phyloP scores from a whole-genome alignment of 2,797 vertebrate genomes.

The Hemitrygon akajei region DNA sequence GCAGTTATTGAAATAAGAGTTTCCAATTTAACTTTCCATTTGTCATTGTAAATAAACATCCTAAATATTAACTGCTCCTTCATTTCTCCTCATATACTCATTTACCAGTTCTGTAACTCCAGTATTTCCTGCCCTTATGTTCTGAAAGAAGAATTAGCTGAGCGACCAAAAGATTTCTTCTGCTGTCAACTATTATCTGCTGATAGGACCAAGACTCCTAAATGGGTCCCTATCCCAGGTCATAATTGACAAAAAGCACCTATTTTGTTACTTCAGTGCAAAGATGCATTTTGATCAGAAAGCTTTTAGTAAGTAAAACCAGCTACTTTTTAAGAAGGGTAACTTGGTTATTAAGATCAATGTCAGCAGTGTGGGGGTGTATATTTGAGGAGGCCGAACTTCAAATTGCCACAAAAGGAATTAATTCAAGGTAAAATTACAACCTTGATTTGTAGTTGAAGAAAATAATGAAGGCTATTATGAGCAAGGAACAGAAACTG shows the following conservation, averaged over 20 bases:
- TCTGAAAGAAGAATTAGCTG: not conserved
- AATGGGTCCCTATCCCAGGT: not conserved
- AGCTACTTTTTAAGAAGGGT: not conserved
- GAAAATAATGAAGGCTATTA: conserved; percentile 24
- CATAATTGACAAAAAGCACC: not conserved
- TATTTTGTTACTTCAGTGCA: not conserved
- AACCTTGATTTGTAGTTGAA: conserved; percentile 19
- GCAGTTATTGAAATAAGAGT: not conserved
- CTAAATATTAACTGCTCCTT: not conserved
- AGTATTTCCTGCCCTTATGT: not conserved
- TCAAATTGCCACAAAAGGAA: not conserved
- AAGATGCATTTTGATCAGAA: not conserved
- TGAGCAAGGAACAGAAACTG: not conserved
- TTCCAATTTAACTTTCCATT: not conserved
- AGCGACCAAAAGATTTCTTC: not conserved
- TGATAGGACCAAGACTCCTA: not conserved
- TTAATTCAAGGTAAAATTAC: conserved; percentile 23
- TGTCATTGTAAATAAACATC: too few species aligned
- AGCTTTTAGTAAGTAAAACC: not conserved
- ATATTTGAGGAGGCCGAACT: not conserved
- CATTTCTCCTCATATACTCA: not conserved
- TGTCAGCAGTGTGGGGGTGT: not conserved
- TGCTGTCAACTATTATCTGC: not conserved
- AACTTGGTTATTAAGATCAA: not conserved
- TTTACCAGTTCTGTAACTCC: not conserved